phyloP scores from a whole-genome alignment of 2,113 vertebrate species.

The Motacilla tschutschensis region DNA sequence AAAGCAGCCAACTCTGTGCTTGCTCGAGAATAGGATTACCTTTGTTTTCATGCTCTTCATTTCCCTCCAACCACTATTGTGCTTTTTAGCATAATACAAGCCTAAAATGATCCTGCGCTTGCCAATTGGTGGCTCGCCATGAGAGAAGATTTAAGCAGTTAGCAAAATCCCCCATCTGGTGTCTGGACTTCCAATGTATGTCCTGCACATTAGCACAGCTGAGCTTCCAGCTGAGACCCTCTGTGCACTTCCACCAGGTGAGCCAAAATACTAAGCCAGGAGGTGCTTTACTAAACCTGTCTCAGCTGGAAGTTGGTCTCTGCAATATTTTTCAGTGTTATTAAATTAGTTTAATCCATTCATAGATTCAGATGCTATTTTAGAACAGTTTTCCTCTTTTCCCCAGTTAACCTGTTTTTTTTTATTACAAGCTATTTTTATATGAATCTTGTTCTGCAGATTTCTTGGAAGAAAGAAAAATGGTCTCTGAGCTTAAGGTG shows the following conservation, averaged over 20 bases:
- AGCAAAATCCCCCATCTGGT: conserved; percentile 51
- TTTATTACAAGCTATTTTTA: conserved; percentile 19
- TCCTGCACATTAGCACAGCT: conserved; percentile 38
- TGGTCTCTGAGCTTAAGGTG: neutral
- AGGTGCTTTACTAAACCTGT: conserved; percentile 15
- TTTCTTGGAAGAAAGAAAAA: conserved; percentile 22
- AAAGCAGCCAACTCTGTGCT: neutral
- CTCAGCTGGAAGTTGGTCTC: conserved; percentile 46
- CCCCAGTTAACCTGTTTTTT: neutral
- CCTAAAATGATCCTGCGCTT: neutral
- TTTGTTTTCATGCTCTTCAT: neutral
- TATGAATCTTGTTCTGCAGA: neutral
- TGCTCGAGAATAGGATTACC: neutral
- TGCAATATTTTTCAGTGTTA: conserved; percentile 34
- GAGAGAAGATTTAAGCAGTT: neutral
- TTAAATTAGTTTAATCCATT: conserved; percentile 39
- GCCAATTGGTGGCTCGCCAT: conserved; percentile 21
- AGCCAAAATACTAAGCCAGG: conserved; percentile 24
- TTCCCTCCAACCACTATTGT: neutral
- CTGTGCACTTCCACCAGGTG: conserved; percentile 24
- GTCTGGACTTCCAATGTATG: conserved; percentile 14
- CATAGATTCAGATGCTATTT: conserved; percentile 25
- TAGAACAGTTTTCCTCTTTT: conserved; percentile 27
- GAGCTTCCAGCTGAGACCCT: conserved; percentile 42
- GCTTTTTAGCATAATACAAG: neutral